phyloP scores from a whole-genome alignment of 35 echinoderm and acorn worm genomes.

The Amphiura filiformis region DNA sequence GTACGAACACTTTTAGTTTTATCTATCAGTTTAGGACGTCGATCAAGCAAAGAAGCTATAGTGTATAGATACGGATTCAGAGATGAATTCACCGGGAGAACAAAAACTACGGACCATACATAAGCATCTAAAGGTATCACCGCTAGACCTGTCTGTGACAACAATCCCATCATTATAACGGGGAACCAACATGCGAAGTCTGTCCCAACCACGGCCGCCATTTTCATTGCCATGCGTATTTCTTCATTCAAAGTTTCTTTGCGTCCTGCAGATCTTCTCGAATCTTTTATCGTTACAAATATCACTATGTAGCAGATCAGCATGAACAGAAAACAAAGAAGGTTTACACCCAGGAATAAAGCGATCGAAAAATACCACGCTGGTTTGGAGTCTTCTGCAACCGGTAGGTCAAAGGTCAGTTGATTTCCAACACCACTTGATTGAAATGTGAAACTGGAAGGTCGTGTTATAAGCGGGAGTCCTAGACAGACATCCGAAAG shows the following conservation, averaged over 20 bases:
- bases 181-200: background rate
- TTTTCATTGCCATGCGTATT: background rate
- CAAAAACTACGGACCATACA: background rate
- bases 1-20: background rate
- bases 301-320: background rate
- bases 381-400: slow-evolving; percentile 17
- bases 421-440: background rate
- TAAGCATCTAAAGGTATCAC: background rate
- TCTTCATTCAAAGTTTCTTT: background rate
- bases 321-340: background rate
- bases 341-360: slow-evolving; percentile 71
- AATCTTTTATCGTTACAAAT: background rate
- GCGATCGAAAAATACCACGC: slow-evolving; percentile 67
- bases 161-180: background rate
- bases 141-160: background rate
- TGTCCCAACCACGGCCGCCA: background rate
- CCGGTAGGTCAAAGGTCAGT: background rate
- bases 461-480: slow-evolving; percentile 58
- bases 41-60: background rate
- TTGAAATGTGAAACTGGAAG: background rate
- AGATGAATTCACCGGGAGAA: too few relatives aligned
- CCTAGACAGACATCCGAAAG: slow-evolving; percentile 81
- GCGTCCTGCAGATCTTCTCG: background rate
- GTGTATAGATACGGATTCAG: too few relatives aligned
- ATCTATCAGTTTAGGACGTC: background rate